Conservation (phyloP, 92 coral and sea anemone species). For the Muricea muricata region DNA sequence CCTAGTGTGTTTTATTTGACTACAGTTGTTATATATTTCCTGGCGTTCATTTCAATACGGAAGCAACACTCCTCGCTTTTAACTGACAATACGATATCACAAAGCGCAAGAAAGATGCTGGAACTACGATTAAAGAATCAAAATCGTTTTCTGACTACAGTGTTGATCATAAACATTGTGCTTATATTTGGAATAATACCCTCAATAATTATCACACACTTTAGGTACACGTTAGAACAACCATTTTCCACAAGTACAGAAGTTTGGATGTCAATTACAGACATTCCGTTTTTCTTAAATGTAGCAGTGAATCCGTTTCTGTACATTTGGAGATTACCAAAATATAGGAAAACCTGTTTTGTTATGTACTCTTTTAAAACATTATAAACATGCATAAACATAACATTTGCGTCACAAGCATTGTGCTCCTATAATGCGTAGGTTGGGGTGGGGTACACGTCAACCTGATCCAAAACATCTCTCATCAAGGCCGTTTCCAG, state of each 20-base stretch:
- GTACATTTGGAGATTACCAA: slow-evolving; percentile 4
- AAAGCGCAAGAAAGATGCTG: not conserved
- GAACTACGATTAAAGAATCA: slow-evolving; percentile 2
- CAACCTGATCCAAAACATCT: too few species aligned
- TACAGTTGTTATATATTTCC: not conserved
- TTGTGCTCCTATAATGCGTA: too few species aligned
- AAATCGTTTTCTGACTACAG: slow-evolving; percentile 17
- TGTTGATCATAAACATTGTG: not conserved
- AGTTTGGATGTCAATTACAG: too few species aligned
- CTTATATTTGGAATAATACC: not conserved
- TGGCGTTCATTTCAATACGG: not conserved
- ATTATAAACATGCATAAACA: too few species aligned
- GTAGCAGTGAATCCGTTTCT: not conserved
- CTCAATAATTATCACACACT: too few species aligned
- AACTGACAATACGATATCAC: not conserved
- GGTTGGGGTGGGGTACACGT: too few species aligned
- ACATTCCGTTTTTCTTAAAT: not conserved
- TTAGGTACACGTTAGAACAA: too few species aligned
- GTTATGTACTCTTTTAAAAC: not conserved
- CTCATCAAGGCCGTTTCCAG: too few species aligned
- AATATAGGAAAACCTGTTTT: not conserved
- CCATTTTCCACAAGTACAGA: too few species aligned
- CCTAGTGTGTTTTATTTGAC: not conserved
- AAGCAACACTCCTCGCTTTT: not conserved
- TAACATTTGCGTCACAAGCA: too few species aligned